Evolutionary conservation across 2,113 vertebrate species (phyloP).

Genomic region (Crotalus helleri): DNA sequence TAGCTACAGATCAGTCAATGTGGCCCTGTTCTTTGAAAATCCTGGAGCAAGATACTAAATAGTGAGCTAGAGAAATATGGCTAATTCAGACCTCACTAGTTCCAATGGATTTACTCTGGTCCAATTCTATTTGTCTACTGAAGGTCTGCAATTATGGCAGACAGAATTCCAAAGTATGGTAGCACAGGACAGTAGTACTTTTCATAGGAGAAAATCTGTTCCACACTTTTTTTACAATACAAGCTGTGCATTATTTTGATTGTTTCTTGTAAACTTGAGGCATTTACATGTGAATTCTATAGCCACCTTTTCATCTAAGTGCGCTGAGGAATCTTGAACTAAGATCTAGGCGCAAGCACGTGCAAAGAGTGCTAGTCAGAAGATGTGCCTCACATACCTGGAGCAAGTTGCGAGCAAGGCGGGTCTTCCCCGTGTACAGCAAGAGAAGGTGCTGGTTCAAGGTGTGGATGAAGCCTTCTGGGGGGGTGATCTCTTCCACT

Average conservation of each 20-base stretch:
- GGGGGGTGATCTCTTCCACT: constrained; percentile 76
- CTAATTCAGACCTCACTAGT: neutral
- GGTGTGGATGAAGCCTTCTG: constrained; percentile 70
- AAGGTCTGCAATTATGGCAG: neutral
- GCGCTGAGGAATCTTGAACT: neutral
- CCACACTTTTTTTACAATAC: neutral
- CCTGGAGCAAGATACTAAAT: neutral
- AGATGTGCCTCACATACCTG: constrained; percentile 73
- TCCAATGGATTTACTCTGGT: neutral
- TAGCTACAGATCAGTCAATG: neutral
- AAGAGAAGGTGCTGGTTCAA: constrained; percentile 86
- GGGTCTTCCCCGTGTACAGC: constrained; percentile 94
- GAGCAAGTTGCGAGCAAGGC: constrained; percentile 91
- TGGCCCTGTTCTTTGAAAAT: neutral
- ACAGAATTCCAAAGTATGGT: neutral
- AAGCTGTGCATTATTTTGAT: neutral
- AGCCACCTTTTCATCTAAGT: neutral
- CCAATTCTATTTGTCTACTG: neutral
- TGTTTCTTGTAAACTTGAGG: neutral
- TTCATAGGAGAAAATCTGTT: neutral
- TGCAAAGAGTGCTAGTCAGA: neutral
- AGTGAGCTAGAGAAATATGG: neutral
- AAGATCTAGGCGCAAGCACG: neutral
- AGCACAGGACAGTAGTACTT: neutral
- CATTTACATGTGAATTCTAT: neutral